Conservation (phyloP, 2,797 vertebrate genomes). For the Gambusia yucatana region DNA sequence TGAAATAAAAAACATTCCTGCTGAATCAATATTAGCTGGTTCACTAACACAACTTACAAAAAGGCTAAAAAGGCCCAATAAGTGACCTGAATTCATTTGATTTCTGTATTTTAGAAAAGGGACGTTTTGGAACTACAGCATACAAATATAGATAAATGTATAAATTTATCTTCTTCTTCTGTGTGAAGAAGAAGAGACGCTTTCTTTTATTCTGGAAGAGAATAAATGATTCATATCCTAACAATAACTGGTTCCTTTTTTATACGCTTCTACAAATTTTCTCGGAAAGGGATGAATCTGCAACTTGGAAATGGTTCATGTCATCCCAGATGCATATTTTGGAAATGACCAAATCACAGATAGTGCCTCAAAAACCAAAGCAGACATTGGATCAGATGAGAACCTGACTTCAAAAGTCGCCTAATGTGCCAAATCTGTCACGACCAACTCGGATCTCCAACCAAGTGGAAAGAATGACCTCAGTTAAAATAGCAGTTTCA, state of each 20-base stretch:
- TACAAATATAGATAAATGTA: background rate
- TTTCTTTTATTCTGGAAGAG: background rate
- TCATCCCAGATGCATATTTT: slow-evolving; percentile 45
- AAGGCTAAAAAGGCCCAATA: background rate
- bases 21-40: background rate
- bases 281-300: slow-evolving; percentile 15
- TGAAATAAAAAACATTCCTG: background rate
- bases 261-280: slow-evolving; percentile 3
- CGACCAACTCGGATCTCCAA: slow-evolving; percentile 24
- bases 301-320: slow-evolving; percentile 17
- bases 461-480: slow-evolving; percentile 61
- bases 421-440: slow-evolving; percentile 41
- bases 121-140: background rate
- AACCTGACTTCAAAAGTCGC: slow-evolving; percentile 47
- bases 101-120: background rate
- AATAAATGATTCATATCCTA: background rate
- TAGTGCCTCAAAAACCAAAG: slow-evolving; percentile 41
- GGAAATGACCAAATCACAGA: slow-evolving; percentile 34
- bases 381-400: slow-evolving; percentile 37
- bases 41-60: background rate
- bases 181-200: background rate
- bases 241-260: slow-evolving; percentile 30
- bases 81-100: background rate
- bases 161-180: background rate
- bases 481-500: slow-evolving; percentile 37